phyloP scores from a whole-genome alignment of 2,113 vertebrate genomes.

The Ptyas mucosa region DNA sequence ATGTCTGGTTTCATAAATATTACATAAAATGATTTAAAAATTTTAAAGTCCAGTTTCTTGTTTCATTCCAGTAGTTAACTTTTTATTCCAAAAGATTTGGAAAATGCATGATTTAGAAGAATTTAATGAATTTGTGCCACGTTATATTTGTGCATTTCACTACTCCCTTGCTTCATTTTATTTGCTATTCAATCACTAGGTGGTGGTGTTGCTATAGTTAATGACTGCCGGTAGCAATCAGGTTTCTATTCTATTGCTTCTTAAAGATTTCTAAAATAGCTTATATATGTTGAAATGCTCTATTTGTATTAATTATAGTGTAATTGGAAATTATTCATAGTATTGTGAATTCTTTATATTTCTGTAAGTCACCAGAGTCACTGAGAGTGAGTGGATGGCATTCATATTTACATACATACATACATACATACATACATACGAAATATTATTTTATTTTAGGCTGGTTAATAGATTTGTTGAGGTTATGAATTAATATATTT shows the following conservation, averaged over 20 bases:
- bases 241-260: background rate
- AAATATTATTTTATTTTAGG: background rate
- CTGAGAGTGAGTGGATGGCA: background rate
- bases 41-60: background rate
- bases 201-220: conserved; percentile 43
- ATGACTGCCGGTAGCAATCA: background rate
- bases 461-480: background rate
- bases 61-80: background rate
- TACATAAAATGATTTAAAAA: background rate
- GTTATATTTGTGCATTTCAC: background rate
- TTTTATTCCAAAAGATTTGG: background rate
- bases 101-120: background rate
- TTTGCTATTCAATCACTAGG: conserved; percentile 41
- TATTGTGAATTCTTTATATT: background rate
- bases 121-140: background rate
- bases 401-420: background rate
- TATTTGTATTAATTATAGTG: background rate
- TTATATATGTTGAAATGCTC: background rate
- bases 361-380: too few species aligned
- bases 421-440: background rate
- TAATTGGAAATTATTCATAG: background rate
- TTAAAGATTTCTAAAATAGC: background rate
- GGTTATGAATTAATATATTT: background rate
- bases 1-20: background rate
- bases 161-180: background rate